A percentile compares a stretch with the other conserved stretches of the same genome.
Evolutionary conservation across 2,797 vertebrate genomes (phyloP).

Genomic region (Orestias chungarensis): DNA sequence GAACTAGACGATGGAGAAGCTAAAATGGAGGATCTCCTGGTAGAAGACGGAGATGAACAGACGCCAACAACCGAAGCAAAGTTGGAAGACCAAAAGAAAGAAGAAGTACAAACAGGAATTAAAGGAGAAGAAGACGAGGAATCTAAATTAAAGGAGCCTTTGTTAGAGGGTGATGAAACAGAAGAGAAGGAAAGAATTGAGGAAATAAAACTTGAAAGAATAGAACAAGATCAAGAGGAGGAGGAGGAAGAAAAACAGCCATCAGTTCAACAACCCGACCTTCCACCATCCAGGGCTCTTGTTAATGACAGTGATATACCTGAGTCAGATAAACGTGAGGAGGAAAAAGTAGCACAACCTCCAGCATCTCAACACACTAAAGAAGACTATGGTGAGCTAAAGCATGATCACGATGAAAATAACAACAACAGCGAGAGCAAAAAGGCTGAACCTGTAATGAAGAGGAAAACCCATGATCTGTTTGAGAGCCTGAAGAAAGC

Average conservation of each 20-base stretch:
- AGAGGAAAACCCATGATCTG: slow-evolving; percentile 33
- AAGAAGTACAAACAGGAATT: too few relatives aligned
- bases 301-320: slow-evolving; percentile 7
- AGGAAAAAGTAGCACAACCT: slow-evolving; percentile 19
- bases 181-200: not conserved
- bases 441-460: slow-evolving; percentile 44
- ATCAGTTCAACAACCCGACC: slow-evolving; percentile 27
- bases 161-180: slow-evolving; percentile 1
- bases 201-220: not conserved
- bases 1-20: not conserved
- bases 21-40: not conserved
- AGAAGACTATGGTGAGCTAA: slow-evolving; percentile 32
- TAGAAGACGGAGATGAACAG: slow-evolving; percentile 2
- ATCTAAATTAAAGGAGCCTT: not conserved
- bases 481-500: slow-evolving; percentile 30
- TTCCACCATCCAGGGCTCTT: slow-evolving; percentile 20
- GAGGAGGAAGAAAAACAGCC: slow-evolving; percentile 16
- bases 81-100: not conserved
- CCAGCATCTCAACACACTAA: slow-evolving; percentile 7
- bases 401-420: slow-evolving; percentile 57
- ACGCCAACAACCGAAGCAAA: not conserved
- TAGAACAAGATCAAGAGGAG: not conserved
- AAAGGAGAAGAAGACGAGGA: slow-evolving; percentile 3
- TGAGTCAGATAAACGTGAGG: slow-evolving; percentile 18
- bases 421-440: slow-evolving; percentile 69